These are phyloP conservation scores for Aphelocoma californica DNA, from an alignment of 2,797 vertebrate species.

Conservation along the genomic window DNA sequence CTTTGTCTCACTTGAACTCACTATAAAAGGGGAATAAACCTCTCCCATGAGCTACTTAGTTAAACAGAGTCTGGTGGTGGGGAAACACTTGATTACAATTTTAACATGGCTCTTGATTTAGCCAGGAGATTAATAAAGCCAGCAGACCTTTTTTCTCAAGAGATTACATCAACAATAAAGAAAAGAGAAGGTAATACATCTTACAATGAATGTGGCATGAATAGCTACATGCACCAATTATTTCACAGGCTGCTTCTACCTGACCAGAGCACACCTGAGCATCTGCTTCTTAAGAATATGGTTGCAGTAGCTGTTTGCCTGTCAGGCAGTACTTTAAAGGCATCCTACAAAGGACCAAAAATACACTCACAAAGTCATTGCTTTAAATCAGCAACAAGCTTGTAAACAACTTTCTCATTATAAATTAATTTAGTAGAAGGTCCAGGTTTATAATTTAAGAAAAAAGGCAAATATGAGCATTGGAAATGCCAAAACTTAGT, in stretches of 20 bases:
- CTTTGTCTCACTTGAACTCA: constrained; percentile 67
- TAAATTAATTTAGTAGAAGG: background rate
- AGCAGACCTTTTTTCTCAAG: constrained; percentile 16
- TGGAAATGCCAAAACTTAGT: background rate
- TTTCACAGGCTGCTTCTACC: background rate
- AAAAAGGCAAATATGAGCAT: background rate
- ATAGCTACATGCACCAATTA: background rate
- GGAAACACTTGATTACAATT: constrained; percentile 55
- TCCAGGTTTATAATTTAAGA: background rate
- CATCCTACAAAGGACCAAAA: background rate
- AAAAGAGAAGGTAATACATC: constrained; percentile 57
- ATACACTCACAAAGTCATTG: background rate
- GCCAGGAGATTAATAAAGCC: constrained; percentile 17
- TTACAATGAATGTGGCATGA: background rate
- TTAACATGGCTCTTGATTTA: constrained; percentile 18
- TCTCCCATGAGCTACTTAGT: constrained; percentile 59
- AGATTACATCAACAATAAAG: constrained; percentile 46
- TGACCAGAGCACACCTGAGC: background rate
- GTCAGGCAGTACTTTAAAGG: background rate
- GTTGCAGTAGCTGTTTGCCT: background rate
- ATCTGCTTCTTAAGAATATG: background rate
- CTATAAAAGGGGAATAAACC: constrained; percentile 65
- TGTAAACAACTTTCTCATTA: background rate
- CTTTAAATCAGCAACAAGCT: background rate
- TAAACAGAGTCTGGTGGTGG: background rate